Conservation (phyloP, 35 echinoderm and acorn worm genomes). For the Strongylocentrotus purpuratus region DNA sequence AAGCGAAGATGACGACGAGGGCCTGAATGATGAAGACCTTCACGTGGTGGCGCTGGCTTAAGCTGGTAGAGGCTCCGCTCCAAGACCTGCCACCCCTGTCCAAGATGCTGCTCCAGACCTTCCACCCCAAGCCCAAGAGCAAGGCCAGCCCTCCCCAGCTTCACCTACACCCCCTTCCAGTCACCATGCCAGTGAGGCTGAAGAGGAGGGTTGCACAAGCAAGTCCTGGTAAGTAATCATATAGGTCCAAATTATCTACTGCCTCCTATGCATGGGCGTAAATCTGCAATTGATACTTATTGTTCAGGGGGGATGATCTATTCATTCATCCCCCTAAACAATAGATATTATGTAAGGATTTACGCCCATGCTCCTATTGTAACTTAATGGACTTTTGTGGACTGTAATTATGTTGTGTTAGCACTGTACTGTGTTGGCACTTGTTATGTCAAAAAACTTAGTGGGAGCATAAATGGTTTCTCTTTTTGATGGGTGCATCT, state of each 20-base stretch:
- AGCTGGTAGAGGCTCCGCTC: conserved; percentile 46
- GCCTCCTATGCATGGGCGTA: too few species aligned
- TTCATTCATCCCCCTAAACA: too few species aligned
- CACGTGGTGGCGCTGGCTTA: not conserved
- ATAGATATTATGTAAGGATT: too few species aligned
- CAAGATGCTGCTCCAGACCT: conserved; percentile 38
- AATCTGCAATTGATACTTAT: too few species aligned
- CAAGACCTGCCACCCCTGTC: conserved; percentile 51
- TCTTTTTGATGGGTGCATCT: conserved; percentile 28
- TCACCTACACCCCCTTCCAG: conserved; percentile 13
- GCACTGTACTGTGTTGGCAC: conserved; percentile 26
- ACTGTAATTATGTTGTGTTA: conserved; percentile 32
- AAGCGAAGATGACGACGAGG: too few species aligned
- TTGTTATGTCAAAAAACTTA: conserved; percentile 42
- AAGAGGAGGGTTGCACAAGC: conserved; percentile 45
- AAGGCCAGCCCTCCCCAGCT: conserved; percentile 46
- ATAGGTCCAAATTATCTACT: conserved; percentile 28
- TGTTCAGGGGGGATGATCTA: too few species aligned
- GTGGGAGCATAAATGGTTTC: conserved; percentile 32
- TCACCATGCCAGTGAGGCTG: conserved; percentile 32
- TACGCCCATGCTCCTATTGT: too few species aligned
- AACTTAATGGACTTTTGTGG: conserved; percentile 27
- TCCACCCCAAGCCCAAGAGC: conserved; percentile 44
- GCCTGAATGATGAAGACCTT: too few species aligned
- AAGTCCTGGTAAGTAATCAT: conserved; percentile 32